A percentile compares a stretch with the other conserved stretches of the same genome.
Conservation (phyloP, 1,140 invertebrate species). For the Brachionus rubens region DNA sequence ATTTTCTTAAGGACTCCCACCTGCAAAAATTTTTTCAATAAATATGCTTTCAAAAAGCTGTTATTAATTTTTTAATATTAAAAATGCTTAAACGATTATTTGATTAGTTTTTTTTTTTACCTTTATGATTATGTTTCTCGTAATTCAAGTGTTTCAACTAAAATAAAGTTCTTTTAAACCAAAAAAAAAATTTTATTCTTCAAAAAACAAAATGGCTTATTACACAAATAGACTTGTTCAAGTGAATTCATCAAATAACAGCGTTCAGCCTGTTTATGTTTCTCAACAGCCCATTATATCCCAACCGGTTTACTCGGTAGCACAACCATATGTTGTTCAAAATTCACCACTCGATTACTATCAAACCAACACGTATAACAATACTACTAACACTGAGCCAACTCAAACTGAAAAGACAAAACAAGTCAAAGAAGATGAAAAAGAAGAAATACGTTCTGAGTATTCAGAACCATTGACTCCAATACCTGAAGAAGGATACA, state of each 20-base stretch:
- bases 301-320: neutral
- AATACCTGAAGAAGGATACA: neutral
- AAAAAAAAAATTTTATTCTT: neutral
- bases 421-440: neutral
- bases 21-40: no score
- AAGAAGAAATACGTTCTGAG: neutral
- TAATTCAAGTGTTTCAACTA: no score
- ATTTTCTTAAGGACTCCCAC: no score
- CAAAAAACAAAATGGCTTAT: constrained; percentile 2
- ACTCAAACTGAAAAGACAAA: neutral
- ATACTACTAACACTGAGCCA: neutral
- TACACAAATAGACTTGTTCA: constrained; percentile 5
- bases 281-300: neutral
- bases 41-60: no score
- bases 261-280: neutral
- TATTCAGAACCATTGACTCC: neutral
- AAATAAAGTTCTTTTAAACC: neutral
- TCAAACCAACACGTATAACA: no score
- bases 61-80: no score
- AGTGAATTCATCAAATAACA: neutral
- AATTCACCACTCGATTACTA: neutral
- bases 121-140: no score
- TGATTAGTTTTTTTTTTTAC: neutral
- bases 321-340: neutral
- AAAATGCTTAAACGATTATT: neutral